These are phyloP conservation scores for Monopis laevigella DNA, from an alignment of 2,888 invertebrate genomes.

Conservation along the genomic window DNA sequence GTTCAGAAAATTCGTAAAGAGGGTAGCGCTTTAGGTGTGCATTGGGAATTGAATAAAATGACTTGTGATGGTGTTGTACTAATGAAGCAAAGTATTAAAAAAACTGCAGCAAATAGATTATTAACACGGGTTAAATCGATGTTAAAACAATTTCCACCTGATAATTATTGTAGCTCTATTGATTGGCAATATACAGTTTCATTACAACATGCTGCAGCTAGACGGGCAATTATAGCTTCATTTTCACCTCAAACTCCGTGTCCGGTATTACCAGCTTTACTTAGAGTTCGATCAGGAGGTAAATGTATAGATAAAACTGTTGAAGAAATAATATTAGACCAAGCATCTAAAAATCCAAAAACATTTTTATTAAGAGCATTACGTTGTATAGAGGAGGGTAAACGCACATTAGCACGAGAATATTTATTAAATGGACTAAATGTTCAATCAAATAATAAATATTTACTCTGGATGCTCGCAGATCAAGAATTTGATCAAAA, in stretches of 20 bases:
- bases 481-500: slow-evolving; percentile 34
- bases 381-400: slow-evolving; percentile 38
- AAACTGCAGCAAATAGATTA: slow-evolving; percentile 51
- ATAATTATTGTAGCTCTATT: slow-evolving; percentile 32
- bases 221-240: slow-evolving; percentile 49
- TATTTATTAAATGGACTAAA: slow-evolving; percentile 35
- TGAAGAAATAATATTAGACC: slow-evolving; percentile 30
- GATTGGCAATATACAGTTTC: slow-evolving; percentile 50
- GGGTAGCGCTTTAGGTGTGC: slow-evolving; percentile 48
- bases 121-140: slow-evolving; percentile 41
- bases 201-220: slow-evolving; percentile 43
- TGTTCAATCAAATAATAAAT: slow-evolving; percentile 37
- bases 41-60: slow-evolving; percentile 43
- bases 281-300: slow-evolving; percentile 43
- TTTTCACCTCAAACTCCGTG: slow-evolving; percentile 47
- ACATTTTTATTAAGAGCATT: slow-evolving; percentile 38
- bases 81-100: slow-evolving; percentile 50
- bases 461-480: slow-evolving; percentile 44
- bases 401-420: slow-evolving; percentile 32
- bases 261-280: slow-evolving; percentile 25
- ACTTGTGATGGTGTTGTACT: slow-evolving; percentile 38
- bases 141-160: slow-evolving; percentile 46
- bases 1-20: slow-evolving; percentile 40
- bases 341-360: slow-evolving; percentile 31
- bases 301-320: slow-evolving; percentile 32